Percentiles rank a stretch among this genome's conserved stretches.
Conservation (phyloP, 2,888 invertebrate genomes). For the Oligia strigilis region DNA sequence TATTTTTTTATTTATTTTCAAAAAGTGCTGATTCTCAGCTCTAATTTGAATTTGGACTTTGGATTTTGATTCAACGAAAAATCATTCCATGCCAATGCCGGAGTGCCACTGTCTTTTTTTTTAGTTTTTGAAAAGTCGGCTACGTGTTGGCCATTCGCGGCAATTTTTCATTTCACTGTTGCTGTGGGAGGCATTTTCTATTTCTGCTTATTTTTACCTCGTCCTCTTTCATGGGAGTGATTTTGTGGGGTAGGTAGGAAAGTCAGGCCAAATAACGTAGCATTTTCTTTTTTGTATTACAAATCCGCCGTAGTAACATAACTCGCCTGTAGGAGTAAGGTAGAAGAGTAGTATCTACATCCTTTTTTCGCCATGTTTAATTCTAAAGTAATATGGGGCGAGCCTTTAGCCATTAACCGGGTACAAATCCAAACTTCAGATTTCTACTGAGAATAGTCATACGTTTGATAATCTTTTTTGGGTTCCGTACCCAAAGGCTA, state of each 20-base stretch:
- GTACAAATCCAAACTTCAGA: too few species aligned
- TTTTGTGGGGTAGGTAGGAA: not conserved
- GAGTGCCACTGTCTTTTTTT: not conserved
- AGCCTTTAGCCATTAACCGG: not conserved
- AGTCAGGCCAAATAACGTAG: not conserved
- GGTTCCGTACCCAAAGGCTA: too few species aligned
- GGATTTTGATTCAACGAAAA: too few species aligned
- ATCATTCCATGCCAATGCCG: too few species aligned
- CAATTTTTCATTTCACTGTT: constrained; percentile 15
- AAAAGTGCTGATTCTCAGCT: too few species aligned
- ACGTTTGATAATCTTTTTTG: too few species aligned
- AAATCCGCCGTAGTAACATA: not conserved
- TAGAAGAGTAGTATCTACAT: not conserved
- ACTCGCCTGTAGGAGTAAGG: too few species aligned
- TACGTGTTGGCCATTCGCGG: not conserved
- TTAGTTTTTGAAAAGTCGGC: not conserved
- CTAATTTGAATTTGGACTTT: too few species aligned
- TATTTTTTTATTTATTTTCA: too few species aligned
- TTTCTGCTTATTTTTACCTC: not conserved
- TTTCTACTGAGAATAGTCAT: too few species aligned
- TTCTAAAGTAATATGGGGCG: not conserved
- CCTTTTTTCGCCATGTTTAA: not conserved
- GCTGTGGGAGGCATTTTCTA: constrained; percentile 5
- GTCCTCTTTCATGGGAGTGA: not conserved
- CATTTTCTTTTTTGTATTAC: not conserved